A percentile compares a stretch with the other conserved stretches of the same genome.
Evolutionary conservation across 2,113 vertebrate species (phyloP).

Genomic region (Apaloderma vittatum): DNA sequence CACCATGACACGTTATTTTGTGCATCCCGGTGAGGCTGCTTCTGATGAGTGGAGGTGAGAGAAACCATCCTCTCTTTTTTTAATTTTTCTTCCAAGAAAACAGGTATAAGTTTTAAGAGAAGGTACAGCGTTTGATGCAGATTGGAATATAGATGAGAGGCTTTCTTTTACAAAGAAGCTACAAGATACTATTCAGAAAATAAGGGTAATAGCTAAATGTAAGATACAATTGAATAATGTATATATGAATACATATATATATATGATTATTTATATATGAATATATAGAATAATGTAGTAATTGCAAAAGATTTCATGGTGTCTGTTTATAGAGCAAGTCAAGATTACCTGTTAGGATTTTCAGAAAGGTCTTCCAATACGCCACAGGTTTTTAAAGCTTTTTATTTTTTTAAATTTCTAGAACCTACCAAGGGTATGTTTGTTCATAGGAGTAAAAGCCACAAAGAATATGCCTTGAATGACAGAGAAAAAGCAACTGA

Average conservation of each 20-base stretch:
- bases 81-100: not conserved
- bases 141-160: not conserved
- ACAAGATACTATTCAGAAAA: not conserved
- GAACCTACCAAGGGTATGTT: fast-evolving
- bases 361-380: not conserved
- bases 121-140: not conserved
- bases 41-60: not conserved
- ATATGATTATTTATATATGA: too few species aligned
- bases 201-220: not conserved
- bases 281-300: not conserved
- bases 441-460: not conserved
- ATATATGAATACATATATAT: too few species aligned
- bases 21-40: not conserved
- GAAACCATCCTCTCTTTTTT: not conserved
- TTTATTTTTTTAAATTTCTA: not conserved
- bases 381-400: not conserved
- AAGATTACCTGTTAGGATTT: not conserved
- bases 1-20: not conserved
- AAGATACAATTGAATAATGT: not conserved
- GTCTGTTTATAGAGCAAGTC: not conserved
- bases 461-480: not conserved
- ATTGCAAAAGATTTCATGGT: fast-evolving
- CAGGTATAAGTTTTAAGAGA: not conserved
- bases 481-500: too few species aligned
- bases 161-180: not conserved